Conservation (phyloP, 2,113 vertebrate species). For the Cairina moschata region DNA sequence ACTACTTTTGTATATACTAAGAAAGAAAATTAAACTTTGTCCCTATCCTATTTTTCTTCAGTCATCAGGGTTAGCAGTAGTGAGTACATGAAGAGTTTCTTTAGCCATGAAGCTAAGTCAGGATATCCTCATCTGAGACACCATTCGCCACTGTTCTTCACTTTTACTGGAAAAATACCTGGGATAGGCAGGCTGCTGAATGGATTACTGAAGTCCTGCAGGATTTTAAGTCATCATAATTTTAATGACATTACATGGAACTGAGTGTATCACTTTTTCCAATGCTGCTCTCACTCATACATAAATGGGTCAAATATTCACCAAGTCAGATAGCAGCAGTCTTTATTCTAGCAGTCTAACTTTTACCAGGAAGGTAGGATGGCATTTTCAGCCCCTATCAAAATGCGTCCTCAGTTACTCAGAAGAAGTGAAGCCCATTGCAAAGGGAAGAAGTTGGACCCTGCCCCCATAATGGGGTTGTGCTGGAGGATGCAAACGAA, state of each 20-base stretch:
- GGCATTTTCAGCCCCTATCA: neutral
- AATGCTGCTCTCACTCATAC: neutral
- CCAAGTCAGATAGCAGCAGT: neutral
- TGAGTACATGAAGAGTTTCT: neutral
- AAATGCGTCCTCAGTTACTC: neutral
- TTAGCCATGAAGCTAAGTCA: neutral
- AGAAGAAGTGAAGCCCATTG: neutral
- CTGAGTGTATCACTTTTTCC: neutral
- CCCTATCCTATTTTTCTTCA: neutral
- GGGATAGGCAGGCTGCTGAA: neutral
- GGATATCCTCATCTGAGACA: neutral
- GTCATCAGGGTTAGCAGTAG: neutral
- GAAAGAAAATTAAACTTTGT: neutral
- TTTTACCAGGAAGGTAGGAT: neutral
- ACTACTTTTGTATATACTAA: neutral
- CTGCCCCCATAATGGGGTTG: accelerated
- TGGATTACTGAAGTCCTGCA: neutral
- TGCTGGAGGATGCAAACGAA: neutral
- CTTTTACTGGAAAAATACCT: neutral
- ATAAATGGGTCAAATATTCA: neutral
- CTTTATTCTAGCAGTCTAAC: neutral
- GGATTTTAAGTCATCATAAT: neutral
- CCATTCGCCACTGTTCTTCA: neutral
- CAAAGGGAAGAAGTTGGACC: neutral
- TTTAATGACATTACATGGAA: neutral